Evolutionary conservation across 2,113 vertebrate species (phyloP).

Genomic region (Platichthys stellatus): DNA sequence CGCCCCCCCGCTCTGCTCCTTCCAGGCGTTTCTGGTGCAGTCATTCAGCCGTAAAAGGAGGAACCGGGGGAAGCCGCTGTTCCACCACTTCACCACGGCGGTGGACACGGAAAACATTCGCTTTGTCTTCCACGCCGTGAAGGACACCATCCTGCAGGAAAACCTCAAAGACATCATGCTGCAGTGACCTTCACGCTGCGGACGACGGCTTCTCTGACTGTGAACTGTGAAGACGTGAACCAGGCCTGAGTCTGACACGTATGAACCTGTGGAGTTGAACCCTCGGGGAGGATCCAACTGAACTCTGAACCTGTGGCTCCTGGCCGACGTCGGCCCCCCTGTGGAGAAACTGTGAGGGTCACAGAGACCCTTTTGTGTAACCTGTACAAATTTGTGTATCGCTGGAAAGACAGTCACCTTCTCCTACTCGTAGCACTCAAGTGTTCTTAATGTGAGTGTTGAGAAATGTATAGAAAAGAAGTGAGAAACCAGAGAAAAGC

Average conservation of each 20-base stretch:
- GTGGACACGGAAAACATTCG: conserved; percentile 98
- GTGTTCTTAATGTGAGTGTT: conserved; percentile 11
- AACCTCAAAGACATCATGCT: conserved; percentile 99
- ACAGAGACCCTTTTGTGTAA: conserved; percentile 31
- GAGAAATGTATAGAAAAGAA: conserved; percentile 2
- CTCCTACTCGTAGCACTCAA: conserved; percentile 23
- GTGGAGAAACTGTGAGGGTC: conserved; percentile 48
- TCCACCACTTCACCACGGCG: conserved; percentile 98
- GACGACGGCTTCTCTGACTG: background rate
- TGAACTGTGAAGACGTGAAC: conserved; percentile 53
- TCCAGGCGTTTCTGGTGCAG: conserved; percentile 89
- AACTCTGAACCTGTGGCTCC: background rate
- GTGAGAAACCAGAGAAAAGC: conserved; percentile 18
- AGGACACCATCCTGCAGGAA: conserved; percentile 97
- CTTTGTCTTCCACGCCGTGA: conserved; percentile 96
- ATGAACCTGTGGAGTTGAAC: conserved; percentile 41
- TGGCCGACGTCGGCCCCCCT: background rate
- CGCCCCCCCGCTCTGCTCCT: conserved; percentile 16
- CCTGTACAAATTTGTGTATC: conserved; percentile 47
- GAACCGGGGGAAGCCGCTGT: conserved; percentile 92
- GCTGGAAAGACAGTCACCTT: conserved; percentile 38
- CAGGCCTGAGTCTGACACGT: conserved; percentile 1
- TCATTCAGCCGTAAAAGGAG: conserved; percentile 92
- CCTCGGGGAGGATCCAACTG: conserved; percentile 34
- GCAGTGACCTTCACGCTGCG: conserved; percentile 83